Percentiles rank a stretch among this genome's conserved stretches.
phyloP scores from a whole-genome alignment of 1,140 invertebrate genomes.

The Tenebrio molitor region DNA sequence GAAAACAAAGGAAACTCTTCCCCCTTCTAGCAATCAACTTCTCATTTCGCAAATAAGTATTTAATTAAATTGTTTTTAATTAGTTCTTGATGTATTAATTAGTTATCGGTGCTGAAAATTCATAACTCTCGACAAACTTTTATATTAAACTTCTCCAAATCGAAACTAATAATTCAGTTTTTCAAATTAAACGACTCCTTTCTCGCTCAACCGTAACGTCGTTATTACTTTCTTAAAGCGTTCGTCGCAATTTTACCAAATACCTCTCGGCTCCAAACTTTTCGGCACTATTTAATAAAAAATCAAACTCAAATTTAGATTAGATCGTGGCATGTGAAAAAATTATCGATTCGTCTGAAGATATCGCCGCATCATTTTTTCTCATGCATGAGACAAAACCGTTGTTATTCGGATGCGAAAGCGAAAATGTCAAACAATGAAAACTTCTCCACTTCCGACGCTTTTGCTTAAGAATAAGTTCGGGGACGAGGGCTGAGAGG shows the following conservation, averaged over 20 bases:
- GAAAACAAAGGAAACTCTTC: constrained; percentile 26
- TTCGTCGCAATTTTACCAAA: neutral
- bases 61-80: constrained; percentile 48
- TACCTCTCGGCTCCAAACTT: too few relatives aligned
- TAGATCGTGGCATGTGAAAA: too few relatives aligned
- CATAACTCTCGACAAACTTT: constrained; percentile 19
- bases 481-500: constrained; percentile 28
- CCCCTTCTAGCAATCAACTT: constrained; percentile 35
- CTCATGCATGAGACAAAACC: too few relatives aligned
- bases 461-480: constrained; percentile 16
- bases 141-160: constrained; percentile 12
- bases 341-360: too few relatives aligned
- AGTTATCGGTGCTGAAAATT: constrained; percentile 43
- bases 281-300: too few relatives aligned
- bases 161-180: constrained; percentile 34
- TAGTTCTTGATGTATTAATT: constrained; percentile 45
- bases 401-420: neutral
- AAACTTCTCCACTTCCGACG: constrained; percentile 13
- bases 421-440: constrained; percentile 13
- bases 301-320: too few relatives aligned
- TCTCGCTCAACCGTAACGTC: neutral
- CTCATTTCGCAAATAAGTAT: constrained; percentile 39
- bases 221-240: neutral
- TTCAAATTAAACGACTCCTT: neutral
- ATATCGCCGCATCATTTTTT: too few relatives aligned